These are phyloP conservation scores for Caenorhabditis wallacei DNA, from an alignment of 2,888 invertebrate genomes.

Conservation along the genomic window DNA sequence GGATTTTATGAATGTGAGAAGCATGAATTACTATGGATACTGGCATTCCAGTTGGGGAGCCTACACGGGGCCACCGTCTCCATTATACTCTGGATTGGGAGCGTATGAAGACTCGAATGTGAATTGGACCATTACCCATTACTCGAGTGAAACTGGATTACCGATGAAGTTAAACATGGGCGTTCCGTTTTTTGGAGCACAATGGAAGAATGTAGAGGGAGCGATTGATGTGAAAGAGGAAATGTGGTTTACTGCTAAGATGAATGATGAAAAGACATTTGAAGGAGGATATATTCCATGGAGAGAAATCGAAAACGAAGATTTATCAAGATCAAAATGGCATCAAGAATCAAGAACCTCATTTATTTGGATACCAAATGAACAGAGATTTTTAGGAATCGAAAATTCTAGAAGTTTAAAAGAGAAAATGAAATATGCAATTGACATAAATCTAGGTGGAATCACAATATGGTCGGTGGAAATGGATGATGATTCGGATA, in stretches of 20 bases:
- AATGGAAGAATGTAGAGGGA: neutral
- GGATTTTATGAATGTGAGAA: neutral
- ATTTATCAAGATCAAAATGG: neutral
- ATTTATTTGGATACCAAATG: neutral
- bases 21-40: constrained; percentile 3
- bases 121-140: neutral
- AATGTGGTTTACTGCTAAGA: neutral
- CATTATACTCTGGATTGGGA: constrained; percentile 3
- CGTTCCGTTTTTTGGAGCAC: neutral
- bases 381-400: neutral
- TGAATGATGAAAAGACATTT: neutral
- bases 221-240: neutral
- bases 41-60: constrained; percentile 1
- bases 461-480: constrained; percentile 10
- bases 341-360: neutral
- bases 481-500: constrained; percentile 13
- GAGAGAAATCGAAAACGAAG: neutral
- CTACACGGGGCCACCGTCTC: constrained; percentile 1
- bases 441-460: neutral
- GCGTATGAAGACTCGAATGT: constrained; percentile 7
- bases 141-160: neutral
- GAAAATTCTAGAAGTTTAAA: neutral
- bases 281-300: neutral
- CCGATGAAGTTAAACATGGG: neutral
- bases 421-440: constrained; percentile 7